Evolutionary conservation across 2,113 vertebrate genomes (phyloP).

Genomic region (Eclectus roratus): DNA sequence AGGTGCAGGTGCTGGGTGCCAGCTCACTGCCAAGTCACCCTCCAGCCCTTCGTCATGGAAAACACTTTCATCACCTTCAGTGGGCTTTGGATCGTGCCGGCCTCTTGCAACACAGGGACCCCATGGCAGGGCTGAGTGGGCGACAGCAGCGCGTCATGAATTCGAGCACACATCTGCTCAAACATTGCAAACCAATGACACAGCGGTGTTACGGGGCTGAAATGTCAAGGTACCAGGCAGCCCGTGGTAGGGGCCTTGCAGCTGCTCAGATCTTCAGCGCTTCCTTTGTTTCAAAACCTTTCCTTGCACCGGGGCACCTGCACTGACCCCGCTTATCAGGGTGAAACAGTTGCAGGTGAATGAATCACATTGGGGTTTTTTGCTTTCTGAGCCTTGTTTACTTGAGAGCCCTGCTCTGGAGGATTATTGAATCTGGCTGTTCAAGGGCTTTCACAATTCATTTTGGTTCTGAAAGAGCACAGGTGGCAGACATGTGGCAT

Average conservation of each 20-base stretch:
- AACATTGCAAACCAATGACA: neutral
- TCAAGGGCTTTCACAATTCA: neutral
- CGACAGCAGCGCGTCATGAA: neutral
- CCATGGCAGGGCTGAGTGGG: neutral
- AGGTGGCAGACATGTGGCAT: neutral
- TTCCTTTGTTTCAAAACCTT: neutral
- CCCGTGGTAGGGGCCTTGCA: neutral
- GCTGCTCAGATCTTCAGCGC: neutral
- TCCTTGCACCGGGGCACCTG: neutral
- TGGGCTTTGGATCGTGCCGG: neutral
- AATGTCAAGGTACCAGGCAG: neutral
- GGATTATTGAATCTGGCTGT: neutral
- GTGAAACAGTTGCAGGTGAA: neutral
- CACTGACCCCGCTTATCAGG: neutral
- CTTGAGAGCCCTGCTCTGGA: neutral
- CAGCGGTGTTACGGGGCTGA: fast-evolving
- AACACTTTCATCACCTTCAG: neutral
- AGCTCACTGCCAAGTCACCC: neutral
- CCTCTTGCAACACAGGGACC: neutral
- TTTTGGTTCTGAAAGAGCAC: neutral
- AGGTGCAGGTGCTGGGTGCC: neutral
- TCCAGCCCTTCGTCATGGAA: neutral
- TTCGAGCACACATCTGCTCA: neutral
- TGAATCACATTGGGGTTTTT: neutral
- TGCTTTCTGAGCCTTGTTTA: neutral